These are phyloP conservation scores for Chrysemys picta DNA, from an alignment of 2,113 vertebrate species.

Conservation along the genomic window DNA sequence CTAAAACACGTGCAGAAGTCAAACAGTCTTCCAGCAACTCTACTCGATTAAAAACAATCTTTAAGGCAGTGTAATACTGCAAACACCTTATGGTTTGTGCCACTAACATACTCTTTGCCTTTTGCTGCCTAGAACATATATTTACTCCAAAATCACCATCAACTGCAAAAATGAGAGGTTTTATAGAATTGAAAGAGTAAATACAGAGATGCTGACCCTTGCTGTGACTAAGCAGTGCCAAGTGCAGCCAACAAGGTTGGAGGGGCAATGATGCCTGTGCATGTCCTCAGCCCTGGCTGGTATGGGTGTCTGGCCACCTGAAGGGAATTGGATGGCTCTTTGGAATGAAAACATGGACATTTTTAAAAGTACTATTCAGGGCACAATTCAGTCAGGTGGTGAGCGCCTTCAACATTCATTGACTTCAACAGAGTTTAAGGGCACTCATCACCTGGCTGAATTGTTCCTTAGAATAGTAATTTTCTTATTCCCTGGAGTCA, in stretches of 20 bases:
- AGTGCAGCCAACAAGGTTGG: constrained; percentile 22
- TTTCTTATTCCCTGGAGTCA: background rate
- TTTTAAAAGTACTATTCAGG: constrained; percentile 21
- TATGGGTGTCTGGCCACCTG: background rate
- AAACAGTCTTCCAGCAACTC: constrained; percentile 34
- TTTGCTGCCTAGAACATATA: constrained; percentile 56
- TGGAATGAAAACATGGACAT: background rate
- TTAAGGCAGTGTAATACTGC: constrained; percentile 54
- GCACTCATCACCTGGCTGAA: background rate
- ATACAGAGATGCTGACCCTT: constrained; percentile 29
- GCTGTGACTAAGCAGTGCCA: constrained; percentile 43
- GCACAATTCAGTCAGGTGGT: background rate
- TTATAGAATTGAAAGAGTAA: constrained; percentile 34
- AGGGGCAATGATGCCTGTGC: constrained; percentile 39
- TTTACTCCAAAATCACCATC: constrained; percentile 47
- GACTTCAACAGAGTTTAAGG: constrained; percentile 23
- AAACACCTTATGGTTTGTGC: constrained; percentile 59
- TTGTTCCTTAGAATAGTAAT: background rate
- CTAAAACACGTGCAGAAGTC: constrained; percentile 41
- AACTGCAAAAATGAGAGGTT: constrained; percentile 65
- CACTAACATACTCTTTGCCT: constrained; percentile 46
- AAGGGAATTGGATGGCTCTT: background rate
- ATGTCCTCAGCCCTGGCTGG: background rate
- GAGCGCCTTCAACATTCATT: background rate
- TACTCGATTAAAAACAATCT: constrained; percentile 62